Conservation (phyloP, 2,113 vertebrate species). For the Odobenus rosmarus region DNA sequence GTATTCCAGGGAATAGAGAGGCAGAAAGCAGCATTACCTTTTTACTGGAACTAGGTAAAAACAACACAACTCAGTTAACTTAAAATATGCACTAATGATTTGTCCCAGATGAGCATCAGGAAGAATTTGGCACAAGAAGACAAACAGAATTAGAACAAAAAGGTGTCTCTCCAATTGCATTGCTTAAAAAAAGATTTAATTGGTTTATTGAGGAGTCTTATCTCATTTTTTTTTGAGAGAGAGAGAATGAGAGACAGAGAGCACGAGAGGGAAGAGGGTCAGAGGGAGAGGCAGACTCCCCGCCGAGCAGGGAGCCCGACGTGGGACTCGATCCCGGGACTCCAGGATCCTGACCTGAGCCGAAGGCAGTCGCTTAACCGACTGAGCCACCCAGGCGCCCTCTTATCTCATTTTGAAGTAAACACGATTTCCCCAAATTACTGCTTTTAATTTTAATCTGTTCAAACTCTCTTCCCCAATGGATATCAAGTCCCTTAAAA, state of each 20-base stretch:
- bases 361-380: too few species aligned
- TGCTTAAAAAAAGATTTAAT: constrained; percentile 24
- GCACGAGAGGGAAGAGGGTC: too few species aligned
- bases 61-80: not conserved
- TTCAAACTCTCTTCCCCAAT: not conserved
- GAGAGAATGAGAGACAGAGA: too few species aligned
- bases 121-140: not conserved
- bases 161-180: not conserved
- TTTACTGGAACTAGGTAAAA: not conserved
- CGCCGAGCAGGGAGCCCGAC: too few species aligned
- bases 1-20: not conserved
- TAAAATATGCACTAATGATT: constrained; percentile 8
- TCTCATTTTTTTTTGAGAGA: too few species aligned
- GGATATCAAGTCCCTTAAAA: not conserved
- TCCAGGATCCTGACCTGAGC: too few species aligned
- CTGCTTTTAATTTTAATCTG: not conserved
- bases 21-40: not conserved
- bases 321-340: too few species aligned
- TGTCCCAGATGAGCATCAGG: not conserved
- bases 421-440: not conserved
- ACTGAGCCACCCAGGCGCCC: too few species aligned
- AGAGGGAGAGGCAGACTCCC: too few species aligned
- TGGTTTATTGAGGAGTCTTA: not conserved
- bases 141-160: not conserved
- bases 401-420: not conserved